These are phyloP conservation scores for Holcopasites calliopsidis DNA, from an alignment of 1,140 invertebrate species.

Conservation along the genomic window DNA sequence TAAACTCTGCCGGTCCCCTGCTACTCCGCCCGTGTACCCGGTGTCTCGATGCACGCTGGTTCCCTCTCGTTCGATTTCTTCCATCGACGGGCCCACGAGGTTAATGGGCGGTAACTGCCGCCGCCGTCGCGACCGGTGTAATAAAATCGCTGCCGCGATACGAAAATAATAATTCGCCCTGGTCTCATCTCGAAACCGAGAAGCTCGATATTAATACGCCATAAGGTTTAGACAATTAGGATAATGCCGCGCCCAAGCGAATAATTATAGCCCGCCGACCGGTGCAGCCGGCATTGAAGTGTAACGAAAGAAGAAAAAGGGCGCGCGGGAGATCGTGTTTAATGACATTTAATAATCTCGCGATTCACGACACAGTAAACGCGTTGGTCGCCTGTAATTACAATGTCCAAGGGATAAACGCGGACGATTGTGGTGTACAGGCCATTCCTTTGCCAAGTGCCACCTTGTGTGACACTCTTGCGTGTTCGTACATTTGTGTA, in stretches of 20 bases:
- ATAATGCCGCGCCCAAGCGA: constrained; percentile 18
- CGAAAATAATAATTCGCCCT: constrained; percentile 27
- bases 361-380: constrained; percentile 21
- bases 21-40: background rate
- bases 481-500: too few relatives aligned
- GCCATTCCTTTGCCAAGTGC: too few relatives aligned
- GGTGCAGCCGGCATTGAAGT: background rate
- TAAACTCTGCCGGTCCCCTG: background rate
- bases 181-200: constrained; percentile 8
- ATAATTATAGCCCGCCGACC: constrained; percentile 11
- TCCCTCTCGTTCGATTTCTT: constrained; percentile 19
- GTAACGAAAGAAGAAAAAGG: background rate
- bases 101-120: constrained; percentile 43
- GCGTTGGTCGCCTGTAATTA: constrained; percentile 9
- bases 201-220: constrained; percentile 26
- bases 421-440: background rate
- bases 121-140: constrained; percentile 25
- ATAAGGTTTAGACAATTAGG: constrained; percentile 36
- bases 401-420: background rate
- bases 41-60: background rate
- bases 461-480: too few relatives aligned
- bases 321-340: background rate
- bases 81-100: constrained; percentile 11
- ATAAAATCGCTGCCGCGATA: constrained; percentile 42
- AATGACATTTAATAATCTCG: constrained; percentile 33